Base-by-base conservation (phyloP, 2,888 invertebrate genomes). In the Pteria penguin region DNA sequence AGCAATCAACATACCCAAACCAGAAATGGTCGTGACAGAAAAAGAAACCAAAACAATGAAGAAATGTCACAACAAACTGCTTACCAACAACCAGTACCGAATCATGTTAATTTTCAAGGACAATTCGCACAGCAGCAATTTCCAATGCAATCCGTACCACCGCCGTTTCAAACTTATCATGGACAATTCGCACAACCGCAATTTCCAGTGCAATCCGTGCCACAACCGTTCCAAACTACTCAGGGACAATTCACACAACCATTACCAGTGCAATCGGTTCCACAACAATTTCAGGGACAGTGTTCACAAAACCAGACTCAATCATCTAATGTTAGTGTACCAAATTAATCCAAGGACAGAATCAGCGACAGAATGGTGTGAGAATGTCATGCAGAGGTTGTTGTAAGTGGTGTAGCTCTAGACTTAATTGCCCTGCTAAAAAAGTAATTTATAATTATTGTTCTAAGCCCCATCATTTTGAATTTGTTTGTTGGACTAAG, bases 331-430 rank as follows among this genome's bases (percentile, higher is more conserved):
- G n/a, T n/a, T n/a, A n/a, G n/a, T 5, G 45, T 11, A 5, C 45
- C 45, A 36, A 36, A 11, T 11, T 36, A 14, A 14, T 36, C 8
- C 45, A 36, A 14, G 8, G 14, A 14, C 8, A 14, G 14, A 5
- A 36, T 36, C 14, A 36, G 5, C 5, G 45, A 11, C 45, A 36
- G 45, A 36, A 36, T 36, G 45, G 5, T 36, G 45, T 36, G 45
- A 3, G 63, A 36, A n/a, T 26, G 18, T 33, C 63, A 36, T 63
- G 63, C 63, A 31, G 36, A 29, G 63, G 63, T 26, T 63, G 63
- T 63, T 31, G 63, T 63, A 63, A 63, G 63, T 63, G 32, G 24
- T 63, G 63, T 33, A 22, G 11, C n/a, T 8, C 33, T 18, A 31
- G 63, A 1, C 33, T 4, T 63, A 26, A 22, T 29, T 63, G 63